phyloP scores from a whole-genome alignment of 64 coral and sea anemone species.

The Actinia equina region DNA sequence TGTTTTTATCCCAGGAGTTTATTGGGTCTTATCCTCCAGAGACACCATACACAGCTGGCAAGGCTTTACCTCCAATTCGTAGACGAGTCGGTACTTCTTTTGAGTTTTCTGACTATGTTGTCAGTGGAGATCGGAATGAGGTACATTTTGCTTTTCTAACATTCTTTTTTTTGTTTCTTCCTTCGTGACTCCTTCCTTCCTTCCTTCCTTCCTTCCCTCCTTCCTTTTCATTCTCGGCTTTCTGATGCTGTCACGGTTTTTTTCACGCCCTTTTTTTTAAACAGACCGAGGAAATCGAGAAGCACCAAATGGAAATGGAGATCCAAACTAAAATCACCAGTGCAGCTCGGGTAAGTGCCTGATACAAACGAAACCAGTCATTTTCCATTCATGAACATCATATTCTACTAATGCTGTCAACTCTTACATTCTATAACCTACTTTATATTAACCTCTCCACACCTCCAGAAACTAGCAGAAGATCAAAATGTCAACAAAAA shows the following conservation, averaged over 20 bases:
- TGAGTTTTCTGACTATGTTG: conserved; percentile 88
- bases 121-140: conserved; percentile 77
- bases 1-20: conserved; percentile 51
- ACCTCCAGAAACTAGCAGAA: conserved; percentile 83
- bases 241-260: not conserved
- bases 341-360: conserved; percentile 64
- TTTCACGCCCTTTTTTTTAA: not conserved
- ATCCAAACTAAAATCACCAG: conserved; percentile 90
- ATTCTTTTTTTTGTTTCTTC: too few relatives aligned
- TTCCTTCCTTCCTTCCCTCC: not conserved
- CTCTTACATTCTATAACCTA: not conserved
- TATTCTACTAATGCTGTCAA: conserved; percentile 18
- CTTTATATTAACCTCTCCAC: conserved; percentile 28
- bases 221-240: not conserved
- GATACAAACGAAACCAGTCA: not conserved
- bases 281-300: conserved; percentile 65
- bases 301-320: conserved; percentile 69
- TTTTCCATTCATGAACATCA: not conserved
- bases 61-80: conserved; percentile 78
- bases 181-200: not conserved
- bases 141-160: conserved; percentile 28
- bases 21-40: conserved; percentile 84
- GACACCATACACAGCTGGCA: conserved; percentile 74
- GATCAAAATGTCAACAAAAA: conserved; percentile 88
- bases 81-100: conserved; percentile 88